phyloP scores from a whole-genome alignment of 1,140 invertebrate species.

The Bactericera cockerelli region DNA sequence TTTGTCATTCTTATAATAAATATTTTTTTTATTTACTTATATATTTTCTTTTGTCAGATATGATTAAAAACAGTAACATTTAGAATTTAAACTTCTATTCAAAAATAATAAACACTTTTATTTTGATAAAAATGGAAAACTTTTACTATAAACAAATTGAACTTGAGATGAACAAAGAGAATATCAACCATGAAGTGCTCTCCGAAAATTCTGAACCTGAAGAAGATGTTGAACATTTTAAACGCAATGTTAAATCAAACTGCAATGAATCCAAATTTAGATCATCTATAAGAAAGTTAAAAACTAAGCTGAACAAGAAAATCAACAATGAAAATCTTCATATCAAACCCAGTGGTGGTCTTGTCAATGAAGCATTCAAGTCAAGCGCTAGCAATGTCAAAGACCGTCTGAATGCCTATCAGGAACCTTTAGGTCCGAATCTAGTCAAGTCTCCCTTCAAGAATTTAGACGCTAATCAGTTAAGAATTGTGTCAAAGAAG shows the following conservation, averaged over 20 bases:
- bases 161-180: neutral
- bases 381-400: neutral
- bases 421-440: neutral
- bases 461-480: neutral
- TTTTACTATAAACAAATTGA: slow-evolving; percentile 6
- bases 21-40: too few species aligned
- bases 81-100: too few species aligned
- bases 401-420: neutral
- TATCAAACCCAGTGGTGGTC: neutral
- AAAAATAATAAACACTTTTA: too few species aligned
- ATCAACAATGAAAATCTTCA: neutral
- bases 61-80: too few species aligned
- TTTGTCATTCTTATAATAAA: too few species aligned
- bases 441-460: neutral
- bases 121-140: slow-evolving; percentile 6
- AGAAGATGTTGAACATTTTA: neutral
- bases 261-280: neutral
- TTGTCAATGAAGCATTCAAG: slow-evolving; percentile 3
- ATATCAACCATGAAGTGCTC: neutral
- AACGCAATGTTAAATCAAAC: neutral
- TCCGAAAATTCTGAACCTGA: neutral
- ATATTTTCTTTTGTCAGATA: too few species aligned
- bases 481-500: slow-evolving; percentile 1
- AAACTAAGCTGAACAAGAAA: neutral
- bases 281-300: neutral